phyloP scores from a whole-genome alignment of 2,797 vertebrate species.

The Epinephelus coioides region DNA sequence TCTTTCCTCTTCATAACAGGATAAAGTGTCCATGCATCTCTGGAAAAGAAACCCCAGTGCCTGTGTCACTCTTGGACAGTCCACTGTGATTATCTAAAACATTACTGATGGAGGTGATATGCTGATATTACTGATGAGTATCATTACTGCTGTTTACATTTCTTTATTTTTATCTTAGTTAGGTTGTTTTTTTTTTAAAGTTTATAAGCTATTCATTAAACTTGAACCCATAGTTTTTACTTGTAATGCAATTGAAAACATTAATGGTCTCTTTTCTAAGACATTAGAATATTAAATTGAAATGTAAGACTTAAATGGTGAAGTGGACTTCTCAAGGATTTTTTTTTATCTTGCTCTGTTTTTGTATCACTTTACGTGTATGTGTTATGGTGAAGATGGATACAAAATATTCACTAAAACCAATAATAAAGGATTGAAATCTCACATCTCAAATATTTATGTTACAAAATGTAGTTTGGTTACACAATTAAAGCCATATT shows the following conservation, averaged over 20 bases:
- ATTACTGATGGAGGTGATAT: not conserved
- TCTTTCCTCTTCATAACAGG: conserved; percentile 41
- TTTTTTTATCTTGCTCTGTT: not conserved
- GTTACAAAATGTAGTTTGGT: no score
- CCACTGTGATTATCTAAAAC: conserved; percentile 24
- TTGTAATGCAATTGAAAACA: not conserved
- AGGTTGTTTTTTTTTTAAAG: not conserved
- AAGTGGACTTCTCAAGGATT: not conserved
- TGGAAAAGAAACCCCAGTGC: not conserved
- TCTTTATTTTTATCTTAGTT: not conserved
- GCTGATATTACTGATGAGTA: no score
- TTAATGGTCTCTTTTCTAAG: not conserved
- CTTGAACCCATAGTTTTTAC: not conserved
- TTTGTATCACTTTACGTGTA: not conserved
- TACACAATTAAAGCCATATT: no score
- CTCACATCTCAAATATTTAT: no score
- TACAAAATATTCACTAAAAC: no score
- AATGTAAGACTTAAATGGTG: not conserved
- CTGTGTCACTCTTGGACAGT: not conserved
- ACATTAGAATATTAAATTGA: not conserved
- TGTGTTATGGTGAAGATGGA: not conserved
- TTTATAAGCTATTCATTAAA: not conserved
- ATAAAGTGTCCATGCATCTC: conserved; percentile 39
- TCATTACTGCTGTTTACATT: not conserved
- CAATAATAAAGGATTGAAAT: no score